Conservation (phyloP, 2,797 vertebrate species). For the Orientallactaga sibirica region DNA sequence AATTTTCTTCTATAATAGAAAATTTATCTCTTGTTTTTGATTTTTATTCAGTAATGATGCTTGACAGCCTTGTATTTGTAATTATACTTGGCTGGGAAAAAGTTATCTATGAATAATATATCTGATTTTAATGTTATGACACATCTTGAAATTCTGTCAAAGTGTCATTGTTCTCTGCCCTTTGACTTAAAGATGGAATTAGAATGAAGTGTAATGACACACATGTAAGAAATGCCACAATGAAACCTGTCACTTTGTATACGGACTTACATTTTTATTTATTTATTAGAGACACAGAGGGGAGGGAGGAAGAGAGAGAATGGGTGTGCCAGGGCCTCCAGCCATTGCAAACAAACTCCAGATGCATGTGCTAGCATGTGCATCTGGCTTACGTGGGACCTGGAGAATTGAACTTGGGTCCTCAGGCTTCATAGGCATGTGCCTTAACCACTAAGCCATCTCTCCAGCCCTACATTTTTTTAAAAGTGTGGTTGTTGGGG, state of each 20-base stretch:
- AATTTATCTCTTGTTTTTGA: background rate
- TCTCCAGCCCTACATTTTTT: background rate
- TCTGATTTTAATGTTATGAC: constrained; percentile 19
- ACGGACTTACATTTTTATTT: background rate
- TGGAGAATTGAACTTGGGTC: no score
- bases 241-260: no score
- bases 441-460: no score
- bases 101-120: constrained; percentile 1
- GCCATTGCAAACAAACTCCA: no score
- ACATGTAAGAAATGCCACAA: no score
- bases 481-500: background rate
- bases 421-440: no score
- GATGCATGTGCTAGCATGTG: no score
- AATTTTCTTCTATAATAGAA: background rate
- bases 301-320: no score
- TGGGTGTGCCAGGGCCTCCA: no score
- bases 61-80: background rate
- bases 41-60: background rate
- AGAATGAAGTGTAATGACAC: no score
- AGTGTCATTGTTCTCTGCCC: background rate
- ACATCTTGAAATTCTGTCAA: background rate
- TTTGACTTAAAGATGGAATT: background rate
- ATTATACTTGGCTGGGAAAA: background rate
- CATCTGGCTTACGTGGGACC: no score
- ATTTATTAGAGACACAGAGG: no score